phyloP scores from a whole-genome alignment of 2,888 invertebrate genomes.

The Dioctria linearis region DNA sequence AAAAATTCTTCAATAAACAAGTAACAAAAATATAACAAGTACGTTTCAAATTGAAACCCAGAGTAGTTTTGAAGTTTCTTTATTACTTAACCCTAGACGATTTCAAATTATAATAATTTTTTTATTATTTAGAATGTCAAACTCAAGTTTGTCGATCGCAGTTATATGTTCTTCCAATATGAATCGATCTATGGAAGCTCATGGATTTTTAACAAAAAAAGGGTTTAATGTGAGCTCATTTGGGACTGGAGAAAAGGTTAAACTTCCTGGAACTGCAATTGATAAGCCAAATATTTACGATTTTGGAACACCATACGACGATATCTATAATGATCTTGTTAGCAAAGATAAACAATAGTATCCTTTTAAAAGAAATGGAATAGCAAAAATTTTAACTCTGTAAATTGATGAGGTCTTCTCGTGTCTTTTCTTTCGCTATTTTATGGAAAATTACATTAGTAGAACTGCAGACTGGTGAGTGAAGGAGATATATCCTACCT shows the following conservation, averaged over 20 bases:
- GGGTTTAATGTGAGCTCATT: slow-evolving; percentile 96
- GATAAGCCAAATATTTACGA: slow-evolving; percentile 98
- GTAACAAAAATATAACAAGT: too few relatives aligned
- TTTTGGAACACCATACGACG: slow-evolving; percentile 95
- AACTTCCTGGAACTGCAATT: slow-evolving; percentile 94
- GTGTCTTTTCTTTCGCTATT: too few relatives aligned
- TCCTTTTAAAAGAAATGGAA: slow-evolving; percentile 66
- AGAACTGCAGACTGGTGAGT: too few relatives aligned
- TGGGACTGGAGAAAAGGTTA: slow-evolving; percentile 95
- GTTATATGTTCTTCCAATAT: slow-evolving; percentile 99
- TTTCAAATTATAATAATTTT: neutral
- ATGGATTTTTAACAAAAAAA: slow-evolving; percentile 96
- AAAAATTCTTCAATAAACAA: too few relatives aligned
- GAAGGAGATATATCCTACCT: too few relatives aligned
- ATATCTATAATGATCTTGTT: slow-evolving; percentile 93
- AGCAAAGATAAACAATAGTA: slow-evolving; percentile 93
- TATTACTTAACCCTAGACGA: too few relatives aligned
- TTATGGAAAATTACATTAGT: too few relatives aligned
- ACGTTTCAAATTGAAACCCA: too few relatives aligned
- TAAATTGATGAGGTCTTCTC: too few relatives aligned
- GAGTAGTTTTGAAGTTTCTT: too few relatives aligned
- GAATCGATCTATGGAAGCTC: slow-evolving; percentile 99
- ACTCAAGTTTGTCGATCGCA: slow-evolving; percentile 81
- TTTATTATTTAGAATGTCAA: slow-evolving; percentile 63
- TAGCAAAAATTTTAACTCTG: too few relatives aligned